Evolutionary conservation across 2,888 invertebrate species (phyloP), one percentile per base, ranked within the genome.

Genomic region (Melinaea menophilus): DNA sequence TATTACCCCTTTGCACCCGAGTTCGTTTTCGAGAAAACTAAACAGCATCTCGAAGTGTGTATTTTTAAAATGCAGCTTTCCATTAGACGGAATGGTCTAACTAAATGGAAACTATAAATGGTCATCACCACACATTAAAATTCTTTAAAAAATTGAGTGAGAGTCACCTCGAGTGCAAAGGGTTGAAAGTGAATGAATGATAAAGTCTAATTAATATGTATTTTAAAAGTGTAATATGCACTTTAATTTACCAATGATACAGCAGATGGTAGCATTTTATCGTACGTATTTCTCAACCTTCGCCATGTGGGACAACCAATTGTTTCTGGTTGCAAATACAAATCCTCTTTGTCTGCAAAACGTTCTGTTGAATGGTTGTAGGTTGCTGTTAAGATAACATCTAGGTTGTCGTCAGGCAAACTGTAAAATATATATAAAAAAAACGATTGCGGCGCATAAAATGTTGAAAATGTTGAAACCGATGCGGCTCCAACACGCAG

Each of bases 281-380:
- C 92, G 35, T 79, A 76, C 0, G 93, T 93, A 72, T 96, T 96
- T 58, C 94, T 88, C 9, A 95, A 79, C 41, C 94, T 90, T 9
- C 95, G 91, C 92, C 95, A 95, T 0, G 94, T 94, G 41, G 90
- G 87, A 46, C 86, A 85, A 4, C 93, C 93, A 55, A 92, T 76
- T 0, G 95, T 94, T 78, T 95, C 95, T 0, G 93, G 92, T 77
- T 96, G 96, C 65, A 95, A 76, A 68, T 92, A 87, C 0, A 93
- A 79, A 73, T 95, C 94, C 11, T 91, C 90, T 67, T 88, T 92
- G 62, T 94, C 93, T 0, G 94, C 92, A 73, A 94, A 95, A 41
- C 70, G 72, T 72, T 95, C 95, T 1, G 82, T 82, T 12, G 92
- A 92, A 67, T 95, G 95, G 73, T 94, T 90, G 78, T 95, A 96